Base-by-base conservation (phyloP, 2,797 vertebrate genomes). In the Tapera naevia region DNA sequence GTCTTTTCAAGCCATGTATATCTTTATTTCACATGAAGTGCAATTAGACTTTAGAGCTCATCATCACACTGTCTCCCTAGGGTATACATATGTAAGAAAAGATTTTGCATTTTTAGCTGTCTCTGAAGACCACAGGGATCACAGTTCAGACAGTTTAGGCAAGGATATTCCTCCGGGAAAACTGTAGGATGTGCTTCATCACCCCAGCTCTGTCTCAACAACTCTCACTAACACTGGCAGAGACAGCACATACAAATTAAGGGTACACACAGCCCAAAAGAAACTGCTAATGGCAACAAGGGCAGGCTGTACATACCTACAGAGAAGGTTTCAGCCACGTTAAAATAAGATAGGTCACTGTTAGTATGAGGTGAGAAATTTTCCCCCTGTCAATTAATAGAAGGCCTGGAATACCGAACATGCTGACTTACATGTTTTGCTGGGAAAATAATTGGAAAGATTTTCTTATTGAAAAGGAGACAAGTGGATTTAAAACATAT, bases 401-500 rank as follows among this genome's bases (percentile, higher is more conserved):
- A 92, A 97, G 19, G 64, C 35, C 66, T 90, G 35, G 23, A 91
- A 93, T 45, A 95, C 78, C 93, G 87, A 95, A 84, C 82, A 96
- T 10, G 60, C 51, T 91, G 88, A 96, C 84, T 88, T 97, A 60
- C 0, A 17, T 62, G 46, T 67, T 90, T 84, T 69, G 33, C 80
- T 88, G 73, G 76, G 66, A 87, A 96, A 97, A 95, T 56, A 75
- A 93, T 75, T 89, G 89, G 76, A 65, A 92, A 85, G 97, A 96
- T 85, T 97, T 97, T 94, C 94, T 94, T 80, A 96, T 56, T 94
- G 93, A 96, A 96, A 94, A 88, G 91, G 92, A 97, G 92, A 96
- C 90, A 97, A 96, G 94, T 94, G 93, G 86, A 97, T 96, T 97
- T 97, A 98, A 98, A 97, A 80, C 74, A 61, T 75, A 94, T 80